These are phyloP conservation scores for Koerneria pararmatus DNA, from an alignment of 2,888 invertebrate genomes.

Conservation along the genomic window DNA sequence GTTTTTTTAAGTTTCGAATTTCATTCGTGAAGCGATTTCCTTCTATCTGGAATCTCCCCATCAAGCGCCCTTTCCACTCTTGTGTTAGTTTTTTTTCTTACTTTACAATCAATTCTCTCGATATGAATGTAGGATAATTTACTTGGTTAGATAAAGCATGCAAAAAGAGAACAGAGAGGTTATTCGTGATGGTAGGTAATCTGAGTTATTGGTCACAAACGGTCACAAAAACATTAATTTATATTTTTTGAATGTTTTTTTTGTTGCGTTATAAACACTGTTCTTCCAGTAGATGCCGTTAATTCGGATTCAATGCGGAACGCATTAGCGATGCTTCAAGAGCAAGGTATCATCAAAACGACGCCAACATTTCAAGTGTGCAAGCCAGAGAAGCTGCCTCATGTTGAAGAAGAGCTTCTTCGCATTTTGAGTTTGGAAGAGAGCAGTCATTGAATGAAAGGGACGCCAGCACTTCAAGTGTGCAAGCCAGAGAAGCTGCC, in stretches of 20 bases:
- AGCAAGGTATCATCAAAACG: conserved; percentile 35
- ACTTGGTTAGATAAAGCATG: background rate
- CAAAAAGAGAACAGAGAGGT: too few relatives aligned
- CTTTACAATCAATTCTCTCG: background rate
- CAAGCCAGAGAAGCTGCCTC: too few relatives aligned
- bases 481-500: too few relatives aligned
- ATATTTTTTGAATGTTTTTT: too few relatives aligned
- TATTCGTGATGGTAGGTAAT: too few relatives aligned
- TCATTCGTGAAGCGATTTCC: conserved; percentile 13
- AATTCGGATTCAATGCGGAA: conserved; percentile 56
- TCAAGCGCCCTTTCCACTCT: conserved; percentile 9
- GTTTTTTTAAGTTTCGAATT: conserved; percentile 3
- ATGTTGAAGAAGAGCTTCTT: too few relatives aligned
- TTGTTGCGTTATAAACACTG: background rate
- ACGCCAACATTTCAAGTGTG: too few relatives aligned
- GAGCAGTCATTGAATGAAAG: too few relatives aligned
- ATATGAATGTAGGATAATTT: background rate
- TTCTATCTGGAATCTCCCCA: background rate
- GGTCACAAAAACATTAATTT: too few relatives aligned
- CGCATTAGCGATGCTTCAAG: conserved; percentile 36
- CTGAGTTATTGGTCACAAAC: too few relatives aligned
- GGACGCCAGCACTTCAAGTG: too few relatives aligned
- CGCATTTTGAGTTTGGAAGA: too few relatives aligned
- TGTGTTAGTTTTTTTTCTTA: conserved; percentile 1
- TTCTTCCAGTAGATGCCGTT: conserved; percentile 45